A percentile compares a stretch with the other conserved stretches of the same genome.
Evolutionary conservation across 2,113 vertebrate genomes (phyloP).

Genomic region (Nanger granti): DNA sequence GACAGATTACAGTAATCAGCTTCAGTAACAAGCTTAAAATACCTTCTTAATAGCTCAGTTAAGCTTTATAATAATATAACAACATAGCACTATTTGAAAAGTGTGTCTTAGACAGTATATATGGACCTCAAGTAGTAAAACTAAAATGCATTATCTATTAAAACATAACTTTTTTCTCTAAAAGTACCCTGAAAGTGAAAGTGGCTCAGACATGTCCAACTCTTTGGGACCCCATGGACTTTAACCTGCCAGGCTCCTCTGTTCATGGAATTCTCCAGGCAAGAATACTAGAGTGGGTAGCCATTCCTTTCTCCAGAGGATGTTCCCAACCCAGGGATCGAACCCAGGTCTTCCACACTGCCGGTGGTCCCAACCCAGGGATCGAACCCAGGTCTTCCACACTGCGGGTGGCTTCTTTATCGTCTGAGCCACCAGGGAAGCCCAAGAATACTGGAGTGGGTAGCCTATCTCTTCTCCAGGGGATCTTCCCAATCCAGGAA

Average conservation of each 20-base stretch:
- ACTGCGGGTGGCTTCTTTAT: neutral
- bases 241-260: neutral
- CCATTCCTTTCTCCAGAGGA: neutral
- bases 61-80: neutral
- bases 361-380: neutral
- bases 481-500: neutral
- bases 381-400: neutral
- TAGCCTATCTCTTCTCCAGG: neutral
- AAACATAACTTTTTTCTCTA: neutral
- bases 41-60: neutral
- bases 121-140: neutral
- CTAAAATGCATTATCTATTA: neutral
- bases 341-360: neutral
- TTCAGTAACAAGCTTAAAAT: neutral
- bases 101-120: neutral
- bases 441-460: neutral
- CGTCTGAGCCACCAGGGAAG: neutral
- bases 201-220: neutral
- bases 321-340: neutral
- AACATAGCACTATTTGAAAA: neutral
- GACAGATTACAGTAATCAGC: neutral
- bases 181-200: neutral
- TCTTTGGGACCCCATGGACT: neutral
- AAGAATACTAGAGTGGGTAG: neutral
- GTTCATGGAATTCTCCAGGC: neutral